phyloP scores from a whole-genome alignment of 1,140 invertebrate species.

The Charaxes varanes region DNA sequence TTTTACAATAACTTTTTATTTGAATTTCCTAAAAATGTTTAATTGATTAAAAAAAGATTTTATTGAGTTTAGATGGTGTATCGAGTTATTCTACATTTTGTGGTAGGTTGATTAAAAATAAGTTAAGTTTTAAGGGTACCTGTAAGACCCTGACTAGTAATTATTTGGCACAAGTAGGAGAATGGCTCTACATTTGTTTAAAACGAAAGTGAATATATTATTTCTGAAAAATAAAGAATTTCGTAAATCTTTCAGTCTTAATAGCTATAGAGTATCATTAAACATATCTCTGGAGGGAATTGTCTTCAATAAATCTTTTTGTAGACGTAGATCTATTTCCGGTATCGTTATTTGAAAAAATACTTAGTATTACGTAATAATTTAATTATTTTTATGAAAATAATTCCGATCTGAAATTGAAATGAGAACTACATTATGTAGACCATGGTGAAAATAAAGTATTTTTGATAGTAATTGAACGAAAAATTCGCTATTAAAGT shows the following conservation, averaged over 20 bases:
- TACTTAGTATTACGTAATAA: slow-evolving; percentile 42
- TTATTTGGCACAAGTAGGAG: slow-evolving; percentile 53
- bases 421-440: slow-evolving; percentile 19
- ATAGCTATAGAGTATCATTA: slow-evolving; percentile 63
- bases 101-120: too few species aligned
- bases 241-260: slow-evolving; percentile 62
- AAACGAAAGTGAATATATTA: slow-evolving; percentile 3
- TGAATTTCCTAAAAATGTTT: too few species aligned
- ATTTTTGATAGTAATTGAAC: slow-evolving; percentile 1
- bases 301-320: slow-evolving; percentile 53
- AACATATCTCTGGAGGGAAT: slow-evolving; percentile 64
- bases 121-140: slow-evolving; percentile 23
- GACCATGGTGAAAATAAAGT: slow-evolving; percentile 15
- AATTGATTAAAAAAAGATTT: too few species aligned
- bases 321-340: slow-evolving; percentile 44
- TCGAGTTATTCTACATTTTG: too few species aligned
- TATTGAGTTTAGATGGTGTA: too few species aligned
- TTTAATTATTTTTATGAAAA: slow-evolving; percentile 45
- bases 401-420: slow-evolving; percentile 33
- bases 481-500: too few species aligned
- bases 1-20: too few species aligned
- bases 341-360: slow-evolving; percentile 49
- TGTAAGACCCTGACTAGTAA: slow-evolving; percentile 47
- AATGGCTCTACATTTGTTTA: slow-evolving; percentile 5
- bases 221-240: slow-evolving; percentile 30